Percentiles rank a stretch among this genome's conserved stretches.
phyloP scores from a whole-genome alignment of 2,888 invertebrate genomes.

The Chorisops tibialis region DNA sequence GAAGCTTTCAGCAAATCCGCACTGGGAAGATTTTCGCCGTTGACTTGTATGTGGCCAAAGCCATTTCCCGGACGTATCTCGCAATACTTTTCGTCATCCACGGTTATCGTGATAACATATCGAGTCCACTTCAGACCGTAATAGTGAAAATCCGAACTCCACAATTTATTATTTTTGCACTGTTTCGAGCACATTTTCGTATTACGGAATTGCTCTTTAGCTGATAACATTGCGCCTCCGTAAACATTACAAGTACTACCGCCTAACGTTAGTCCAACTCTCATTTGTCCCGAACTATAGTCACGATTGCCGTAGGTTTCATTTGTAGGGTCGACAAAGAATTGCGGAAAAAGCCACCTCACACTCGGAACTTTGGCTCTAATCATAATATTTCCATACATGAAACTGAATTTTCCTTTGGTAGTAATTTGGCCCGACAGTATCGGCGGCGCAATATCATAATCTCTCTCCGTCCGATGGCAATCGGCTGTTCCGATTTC shows the following conservation, averaged over 20 bases:
- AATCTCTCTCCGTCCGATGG: slow-evolving; percentile 32
- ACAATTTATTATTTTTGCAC: slow-evolving; percentile 29
- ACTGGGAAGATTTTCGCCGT: slow-evolving; percentile 43
- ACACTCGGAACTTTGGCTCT: slow-evolving; percentile 70
- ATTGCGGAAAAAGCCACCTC: slow-evolving; percentile 72
- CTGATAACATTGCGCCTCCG: slow-evolving; percentile 42
- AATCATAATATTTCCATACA: slow-evolving; percentile 66
- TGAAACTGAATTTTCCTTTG: slow-evolving; percentile 61
- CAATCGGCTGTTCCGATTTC: slow-evolving; percentile 40
- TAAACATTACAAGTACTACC: slow-evolving; percentile 48
- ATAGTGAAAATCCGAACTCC: slow-evolving; percentile 61
- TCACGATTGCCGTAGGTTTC: slow-evolving; percentile 58
- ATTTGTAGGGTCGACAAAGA: slow-evolving; percentile 63
- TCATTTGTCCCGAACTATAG: slow-evolving; percentile 65
- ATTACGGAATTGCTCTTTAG: slow-evolving; percentile 41
- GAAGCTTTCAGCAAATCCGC: slow-evolving; percentile 42
- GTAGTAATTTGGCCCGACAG: slow-evolving; percentile 63
- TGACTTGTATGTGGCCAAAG: slow-evolving; percentile 39
- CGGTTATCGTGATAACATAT: slow-evolving; percentile 42
- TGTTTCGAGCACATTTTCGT: slow-evolving; percentile 40
- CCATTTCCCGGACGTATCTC: slow-evolving; percentile 44
- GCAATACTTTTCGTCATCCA: slow-evolving; percentile 59
- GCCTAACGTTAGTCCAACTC: slow-evolving; percentile 67
- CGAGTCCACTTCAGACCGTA: slow-evolving; percentile 66
- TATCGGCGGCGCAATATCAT: slow-evolving; percentile 63